These are phyloP conservation scores for Manacus vitellinus DNA, from an alignment of 2,113 vertebrate species.

Conservation along the genomic window DNA sequence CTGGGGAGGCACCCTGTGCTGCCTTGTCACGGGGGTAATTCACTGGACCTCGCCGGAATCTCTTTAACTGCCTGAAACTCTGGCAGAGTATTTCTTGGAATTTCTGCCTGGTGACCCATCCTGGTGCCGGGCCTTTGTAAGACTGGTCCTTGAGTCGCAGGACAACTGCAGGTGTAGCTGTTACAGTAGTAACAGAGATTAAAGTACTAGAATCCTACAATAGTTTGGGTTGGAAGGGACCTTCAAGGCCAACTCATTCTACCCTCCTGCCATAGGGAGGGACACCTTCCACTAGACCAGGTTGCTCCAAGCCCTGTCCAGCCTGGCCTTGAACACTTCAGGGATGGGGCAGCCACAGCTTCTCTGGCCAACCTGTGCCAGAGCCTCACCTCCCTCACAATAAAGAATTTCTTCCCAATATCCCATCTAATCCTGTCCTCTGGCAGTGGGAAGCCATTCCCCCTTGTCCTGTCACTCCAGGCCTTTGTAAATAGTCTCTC, in stretches of 20 bases:
- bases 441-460: neutral
- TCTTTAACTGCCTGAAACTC: too few species aligned
- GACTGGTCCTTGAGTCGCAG: fast-evolving
- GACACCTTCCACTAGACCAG: neutral
- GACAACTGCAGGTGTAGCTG: neutral
- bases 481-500: neutral
- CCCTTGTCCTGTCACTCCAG: neutral
- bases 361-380: fast-evolving
- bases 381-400: neutral
- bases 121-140: neutral
- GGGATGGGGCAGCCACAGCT: neutral
- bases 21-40: fast-evolving
- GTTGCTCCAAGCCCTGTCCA: neutral
- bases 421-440: neutral
- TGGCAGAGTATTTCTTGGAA: neutral
- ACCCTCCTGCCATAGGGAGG: fast-evolving
- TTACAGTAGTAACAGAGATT: too few species aligned
- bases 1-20: fast-evolving
- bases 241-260: fast-evolving
- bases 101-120: fast-evolving
- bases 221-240: neutral
- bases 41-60: fast-evolving
- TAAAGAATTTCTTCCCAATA: neutral
- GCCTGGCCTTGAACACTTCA: fast-evolving
- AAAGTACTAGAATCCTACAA: neutral